Conservation (phyloP, 2,888 invertebrate species). For the Sericinus montela region DNA sequence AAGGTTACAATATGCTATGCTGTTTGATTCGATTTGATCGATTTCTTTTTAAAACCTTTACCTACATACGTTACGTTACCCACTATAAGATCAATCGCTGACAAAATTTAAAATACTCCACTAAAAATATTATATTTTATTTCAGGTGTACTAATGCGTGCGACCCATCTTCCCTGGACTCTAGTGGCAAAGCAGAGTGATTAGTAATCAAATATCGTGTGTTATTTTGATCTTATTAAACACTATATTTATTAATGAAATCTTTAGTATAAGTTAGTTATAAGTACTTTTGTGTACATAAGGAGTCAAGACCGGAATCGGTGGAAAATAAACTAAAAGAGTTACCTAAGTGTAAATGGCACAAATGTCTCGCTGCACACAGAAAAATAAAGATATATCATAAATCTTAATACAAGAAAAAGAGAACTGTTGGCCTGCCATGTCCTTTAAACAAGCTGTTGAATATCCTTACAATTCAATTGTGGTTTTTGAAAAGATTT, state of each 20-base stretch:
- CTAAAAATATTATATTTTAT: slow-evolving; percentile 23
- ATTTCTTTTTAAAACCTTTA: no score
- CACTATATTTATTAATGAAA: slow-evolving; percentile 57
- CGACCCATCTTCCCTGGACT: slow-evolving; percentile 27
- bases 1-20: no score
- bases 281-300: slow-evolving; percentile 42
- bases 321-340: slow-evolving; percentile 26
- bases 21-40: no score
- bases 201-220: slow-evolving; percentile 28
- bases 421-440: no score
- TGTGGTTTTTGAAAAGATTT: no score
- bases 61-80: no score
- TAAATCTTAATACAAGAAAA: background rate
- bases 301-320: slow-evolving; percentile 34
- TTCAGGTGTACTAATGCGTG: slow-evolving; percentile 14
- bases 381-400: background rate
- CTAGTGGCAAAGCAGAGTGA: slow-evolving; percentile 52
- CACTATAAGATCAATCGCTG: no score
- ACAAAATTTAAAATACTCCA: no score
- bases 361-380: slow-evolving; percentile 14
- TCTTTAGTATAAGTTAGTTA: slow-evolving; percentile 27
- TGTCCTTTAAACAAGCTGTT: no score
- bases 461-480: no score
- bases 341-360: slow-evolving; percentile 32
- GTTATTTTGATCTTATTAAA: slow-evolving; percentile 44